Evolutionary conservation across 2,113 vertebrate species (phyloP), one percentile per base, ranked within the genome.

Genomic region (Lophura nycthemera): DNA sequence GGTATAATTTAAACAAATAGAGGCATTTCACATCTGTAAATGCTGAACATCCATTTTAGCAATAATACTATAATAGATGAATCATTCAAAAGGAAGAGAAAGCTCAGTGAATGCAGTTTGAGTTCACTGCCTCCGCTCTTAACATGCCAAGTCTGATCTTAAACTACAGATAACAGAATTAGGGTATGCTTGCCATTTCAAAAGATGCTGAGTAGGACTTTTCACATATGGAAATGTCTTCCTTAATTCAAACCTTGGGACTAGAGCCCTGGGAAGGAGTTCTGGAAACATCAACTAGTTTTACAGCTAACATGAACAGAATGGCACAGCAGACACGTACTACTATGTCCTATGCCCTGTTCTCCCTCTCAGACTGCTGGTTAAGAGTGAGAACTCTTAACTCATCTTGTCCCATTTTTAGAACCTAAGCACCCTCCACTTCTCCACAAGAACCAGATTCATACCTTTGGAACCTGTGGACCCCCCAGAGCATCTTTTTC

Each of bases 121-220:
- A 91, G n/a, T 47, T 81, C 14, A 25, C 38, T 59, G 29, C n/a
- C 63, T 61, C 20, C 15, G 9, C 13, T 40, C 69, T 57, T 32
- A 30, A n/a, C 15, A 47, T 54, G n/a, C 47, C 74, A 34, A 25
- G 25, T 47, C 57, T 52, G 67, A 43, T 29, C 67, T 52, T 79
- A 48, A 38, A 59, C 25, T 64, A 10, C 38, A 18, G 43, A 18
- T 14, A 52, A 34, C 48, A 11, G 32, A 50, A 16, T 57, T 57
- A 36, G 52, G 12, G 50, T 16, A 59, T 10, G 2, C 1, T 2
- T n/a, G 59, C 69, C 2, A 0, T 70, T 72, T 71, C 1, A 0
- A 63, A 65, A 76, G 70, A 52, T 76, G 32, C 16, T 19, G 34
- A 8, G 15, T 66, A 36, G 45, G 64, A 25, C 45, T 80, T 20